phyloP scores from a whole-genome alignment of 2,797 vertebrate species.

The Cyprinella venusta region DNA sequence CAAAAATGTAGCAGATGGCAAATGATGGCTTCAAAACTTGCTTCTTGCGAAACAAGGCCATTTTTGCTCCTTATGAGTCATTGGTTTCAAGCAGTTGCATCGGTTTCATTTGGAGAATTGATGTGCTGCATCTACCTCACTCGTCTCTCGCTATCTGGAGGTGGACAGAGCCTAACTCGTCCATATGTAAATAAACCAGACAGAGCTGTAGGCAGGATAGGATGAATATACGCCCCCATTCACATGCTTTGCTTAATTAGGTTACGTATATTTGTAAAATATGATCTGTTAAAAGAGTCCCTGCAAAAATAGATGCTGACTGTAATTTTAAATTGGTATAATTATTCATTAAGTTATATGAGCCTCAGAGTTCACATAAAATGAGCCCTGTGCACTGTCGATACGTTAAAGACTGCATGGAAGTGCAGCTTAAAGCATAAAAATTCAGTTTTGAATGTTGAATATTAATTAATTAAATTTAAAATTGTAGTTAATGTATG shows the following conservation, averaged over 20 bases:
- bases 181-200: slow-evolving; percentile 17
- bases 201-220: slow-evolving; percentile 5
- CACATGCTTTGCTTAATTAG: slow-evolving; percentile 13
- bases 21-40: slow-evolving; percentile 6
- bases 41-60: not conserved
- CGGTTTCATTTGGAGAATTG: slow-evolving; percentile 35
- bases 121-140: slow-evolving; percentile 16
- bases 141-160: slow-evolving; percentile 22
- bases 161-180: not conserved
- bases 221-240: not conserved
- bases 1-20: not conserved
- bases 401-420: not conserved
- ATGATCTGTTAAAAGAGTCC: not conserved
- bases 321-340: slow-evolving; percentile 22
- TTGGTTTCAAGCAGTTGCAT: slow-evolving; percentile 7
- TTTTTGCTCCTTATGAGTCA: slow-evolving; percentile 28
- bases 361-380: slow-evolving; percentile 7
- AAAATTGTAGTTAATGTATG: no score
- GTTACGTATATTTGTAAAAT: not conserved
- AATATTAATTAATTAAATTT: not conserved
- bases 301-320: not conserved
- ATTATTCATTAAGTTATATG: slow-evolving; percentile 20
- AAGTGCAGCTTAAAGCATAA: not conserved
- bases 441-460: not conserved
- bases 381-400: not conserved